Evolutionary conservation across 2,888 invertebrate genomes (phyloP).

Genomic region (Noctua janthe): DNA sequence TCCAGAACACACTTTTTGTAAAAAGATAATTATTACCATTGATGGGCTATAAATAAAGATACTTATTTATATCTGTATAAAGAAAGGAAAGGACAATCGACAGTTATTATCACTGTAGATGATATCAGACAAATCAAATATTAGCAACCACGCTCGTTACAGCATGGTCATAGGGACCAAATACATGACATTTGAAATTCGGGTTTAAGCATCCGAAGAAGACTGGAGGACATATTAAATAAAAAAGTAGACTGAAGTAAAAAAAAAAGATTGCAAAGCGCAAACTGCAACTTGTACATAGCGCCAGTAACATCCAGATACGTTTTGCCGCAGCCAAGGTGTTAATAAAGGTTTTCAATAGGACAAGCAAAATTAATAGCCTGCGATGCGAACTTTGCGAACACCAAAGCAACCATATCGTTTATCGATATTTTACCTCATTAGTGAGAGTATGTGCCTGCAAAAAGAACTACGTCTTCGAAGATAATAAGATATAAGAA

Average conservation of each 20-base stretch:
- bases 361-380: constrained; percentile 2
- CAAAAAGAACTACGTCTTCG: constrained; percentile 71
- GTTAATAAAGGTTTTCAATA: not conserved
- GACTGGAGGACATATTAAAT: not conserved
- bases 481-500: constrained; percentile 73
- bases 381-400: not conserved
- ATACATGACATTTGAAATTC: not conserved
- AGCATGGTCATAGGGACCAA: not conserved
- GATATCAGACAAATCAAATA: not conserved
- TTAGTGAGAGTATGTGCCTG: constrained; percentile 71
- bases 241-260: not conserved
- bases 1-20: not conserved
- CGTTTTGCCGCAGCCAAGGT: not conserved
- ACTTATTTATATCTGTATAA: not conserved
- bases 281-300: not conserved
- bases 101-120: not conserved
- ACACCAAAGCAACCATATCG: constrained; percentile 11
- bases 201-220: not conserved
- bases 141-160: not conserved
- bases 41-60: not conserved
- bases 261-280: not conserved
- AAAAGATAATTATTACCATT: not conserved
- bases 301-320: constrained; percentile 13
- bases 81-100: not conserved
- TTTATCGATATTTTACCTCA: constrained; percentile 54